phyloP scores from a whole-genome alignment of 1,140 invertebrate genomes.

The Lethocerus indicus region DNA sequence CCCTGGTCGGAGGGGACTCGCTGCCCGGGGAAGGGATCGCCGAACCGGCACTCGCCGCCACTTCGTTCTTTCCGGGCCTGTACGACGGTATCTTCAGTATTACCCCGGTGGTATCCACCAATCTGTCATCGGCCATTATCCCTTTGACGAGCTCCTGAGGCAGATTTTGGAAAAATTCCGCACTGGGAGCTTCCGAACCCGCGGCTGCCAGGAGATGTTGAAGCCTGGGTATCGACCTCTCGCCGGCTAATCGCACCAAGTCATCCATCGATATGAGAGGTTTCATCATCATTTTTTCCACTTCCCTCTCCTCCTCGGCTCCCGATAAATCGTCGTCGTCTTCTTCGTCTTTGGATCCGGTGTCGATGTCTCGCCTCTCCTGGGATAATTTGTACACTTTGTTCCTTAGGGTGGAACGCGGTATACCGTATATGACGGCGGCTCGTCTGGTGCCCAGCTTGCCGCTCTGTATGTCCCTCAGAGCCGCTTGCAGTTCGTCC shows the following conservation, averaged over 20 bases:
- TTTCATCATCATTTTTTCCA: slow-evolving; percentile 36
- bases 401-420: slow-evolving; percentile 83
- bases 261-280: slow-evolving; percentile 39
- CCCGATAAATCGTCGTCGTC: slow-evolving; percentile 41
- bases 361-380: slow-evolving; percentile 24
- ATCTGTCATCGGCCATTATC: background rate
- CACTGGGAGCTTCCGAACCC: slow-evolving; percentile 10
- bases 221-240: slow-evolving; percentile 34
- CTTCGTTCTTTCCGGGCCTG: slow-evolving; percentile 32
- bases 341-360: slow-evolving; percentile 21
- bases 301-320: slow-evolving; percentile 44
- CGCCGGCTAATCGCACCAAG: slow-evolving; percentile 30
- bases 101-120: background rate
- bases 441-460: slow-evolving; percentile 81
- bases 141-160: too few species aligned
- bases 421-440: slow-evolving; percentile 88
- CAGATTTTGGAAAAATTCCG: slow-evolving; percentile 16
- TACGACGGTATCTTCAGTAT: slow-evolving; percentile 79
- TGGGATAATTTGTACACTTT: slow-evolving; percentile 80
- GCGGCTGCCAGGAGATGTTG: slow-evolving; percentile 28
- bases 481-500: slow-evolving; percentile 73
- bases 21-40: slow-evolving; percentile 11
- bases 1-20: slow-evolving; percentile 20
- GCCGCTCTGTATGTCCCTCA: slow-evolving; percentile 81
- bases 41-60: slow-evolving; percentile 19